A percentile compares a stretch with the other conserved stretches of the same genome.
Conservation (phyloP, 2,888 invertebrate genomes). For the Clepsis dumicolana region DNA sequence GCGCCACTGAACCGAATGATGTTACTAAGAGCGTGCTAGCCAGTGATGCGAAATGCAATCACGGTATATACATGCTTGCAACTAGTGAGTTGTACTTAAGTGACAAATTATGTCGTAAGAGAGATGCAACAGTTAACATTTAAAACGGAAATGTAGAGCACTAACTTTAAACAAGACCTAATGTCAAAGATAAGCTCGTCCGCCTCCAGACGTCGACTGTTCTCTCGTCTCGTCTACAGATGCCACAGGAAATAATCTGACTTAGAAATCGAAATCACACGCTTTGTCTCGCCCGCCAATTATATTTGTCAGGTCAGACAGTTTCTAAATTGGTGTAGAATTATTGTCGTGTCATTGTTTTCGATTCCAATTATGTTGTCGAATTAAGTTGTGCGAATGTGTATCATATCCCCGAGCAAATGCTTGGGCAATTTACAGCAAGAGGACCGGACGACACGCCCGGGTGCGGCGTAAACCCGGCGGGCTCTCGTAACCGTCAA, state of each 20-base stretch:
- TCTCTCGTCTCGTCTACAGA: conserved; percentile 6
- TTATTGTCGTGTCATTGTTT: conserved; percentile 43
- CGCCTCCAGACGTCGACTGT: conserved; percentile 12
- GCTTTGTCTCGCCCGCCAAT: conserved; percentile 35
- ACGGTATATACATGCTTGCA: no score
- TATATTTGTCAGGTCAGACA: conserved; percentile 38
- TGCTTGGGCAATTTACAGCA: conserved; percentile 55
- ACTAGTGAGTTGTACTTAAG: conserved; percentile 1
- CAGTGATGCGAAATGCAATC: background rate
- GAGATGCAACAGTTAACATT: conserved; percentile 22
- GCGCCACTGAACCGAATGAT: background rate
- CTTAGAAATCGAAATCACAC: conserved; percentile 40
- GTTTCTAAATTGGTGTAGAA: conserved; percentile 37
- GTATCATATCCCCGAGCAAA: conserved; percentile 26
- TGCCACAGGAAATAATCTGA: conserved; percentile 39
- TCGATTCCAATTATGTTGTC: conserved; percentile 40
- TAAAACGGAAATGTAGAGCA: conserved; percentile 27
- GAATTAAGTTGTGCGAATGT: conserved; percentile 30
- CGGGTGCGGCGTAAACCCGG: conserved; percentile 47
- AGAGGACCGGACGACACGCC: conserved; percentile 56
- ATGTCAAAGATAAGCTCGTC: conserved; percentile 18
- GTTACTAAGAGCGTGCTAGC: background rate
- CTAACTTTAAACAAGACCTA: conserved; percentile 21
- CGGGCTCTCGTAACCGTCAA: conserved; percentile 57
- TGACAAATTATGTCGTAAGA: conserved; percentile 26